Conservation (phyloP, 2,113 vertebrate species). For the Lampris incognitus region DNA sequence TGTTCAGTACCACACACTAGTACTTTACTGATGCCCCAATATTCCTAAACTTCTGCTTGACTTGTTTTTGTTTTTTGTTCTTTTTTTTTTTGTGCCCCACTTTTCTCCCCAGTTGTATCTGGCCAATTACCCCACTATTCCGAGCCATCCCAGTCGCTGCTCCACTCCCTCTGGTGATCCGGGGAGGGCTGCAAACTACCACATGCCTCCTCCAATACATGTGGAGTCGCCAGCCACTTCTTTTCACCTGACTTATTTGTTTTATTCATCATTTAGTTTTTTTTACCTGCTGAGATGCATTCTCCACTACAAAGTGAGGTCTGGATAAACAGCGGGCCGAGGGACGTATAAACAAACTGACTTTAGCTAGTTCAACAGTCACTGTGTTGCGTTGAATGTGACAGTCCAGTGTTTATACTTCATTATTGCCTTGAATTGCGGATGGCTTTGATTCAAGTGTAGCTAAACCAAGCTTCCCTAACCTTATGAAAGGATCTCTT, state of each 20-base stretch:
- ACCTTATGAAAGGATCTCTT: conserved; percentile 10
- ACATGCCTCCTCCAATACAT: no score
- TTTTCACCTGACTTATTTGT: no score
- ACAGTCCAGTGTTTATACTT: conserved; percentile 35
- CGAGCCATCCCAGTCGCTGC: no score
- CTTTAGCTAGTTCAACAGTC: background rate
- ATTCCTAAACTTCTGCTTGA: conserved; percentile 3
- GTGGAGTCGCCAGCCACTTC: no score
- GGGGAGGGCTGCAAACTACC: no score
- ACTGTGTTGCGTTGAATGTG: conserved; percentile 2
- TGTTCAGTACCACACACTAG: background rate
- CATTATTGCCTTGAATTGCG: conserved; percentile 30
- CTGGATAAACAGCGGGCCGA: conserved; percentile 25
- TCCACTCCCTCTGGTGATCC: no score
- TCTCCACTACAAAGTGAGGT: conserved; percentile 4
- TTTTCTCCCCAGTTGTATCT: no score
- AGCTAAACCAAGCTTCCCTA: conserved; percentile 2
- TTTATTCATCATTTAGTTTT: no score
- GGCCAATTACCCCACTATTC: no score
- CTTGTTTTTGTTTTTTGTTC: background rate
- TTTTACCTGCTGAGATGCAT: background rate
- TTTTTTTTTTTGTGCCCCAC: no score
- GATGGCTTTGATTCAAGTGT: conserved; percentile 22
- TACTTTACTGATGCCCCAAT: background rate
- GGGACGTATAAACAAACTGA: conserved; percentile 18